Base-by-base conservation (phyloP, 2,113 vertebrate genomes). In the Hepsetus odoe region DNA sequence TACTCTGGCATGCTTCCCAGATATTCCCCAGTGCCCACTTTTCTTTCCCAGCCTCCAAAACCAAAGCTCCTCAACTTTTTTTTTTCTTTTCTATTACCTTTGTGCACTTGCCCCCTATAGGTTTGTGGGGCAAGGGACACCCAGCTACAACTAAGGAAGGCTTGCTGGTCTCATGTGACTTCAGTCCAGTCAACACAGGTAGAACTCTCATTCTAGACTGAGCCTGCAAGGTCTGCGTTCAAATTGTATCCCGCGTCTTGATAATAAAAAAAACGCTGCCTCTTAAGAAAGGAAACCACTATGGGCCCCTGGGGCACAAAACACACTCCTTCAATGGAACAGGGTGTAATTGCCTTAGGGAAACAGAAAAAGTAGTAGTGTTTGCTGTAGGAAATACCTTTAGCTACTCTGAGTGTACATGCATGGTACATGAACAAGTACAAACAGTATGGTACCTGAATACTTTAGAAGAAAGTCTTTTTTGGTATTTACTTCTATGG, bases 181-280 rank as follows among this genome's bases (percentile, higher is more conserved):
- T 46, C 38, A n/a, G 55, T 73, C n/a, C 24, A 38, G 38, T 74
- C 72, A 22, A 42, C 28, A 10, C 24, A 59, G 56, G 30, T 32
- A 38, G 26, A 30, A 28, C 44, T 7, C 73, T 16, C 3, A 12
- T 46, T 76, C 61, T 14, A 66, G 42, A 73, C n/a, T 73, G 71
- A 61, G 49, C 73, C 59, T 51, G 59, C 73, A 53, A 76, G 46
- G n/a, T 33, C 61, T 38, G 2, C n/a, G 73, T 53, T 51, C 73
- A 66, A 46, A 53, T 38, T 38, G 59, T 65, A 64, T 65, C 44
- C 73, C 32, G 44, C 32, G 33, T 26, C 13, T 1, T 38, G 61
- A 55, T 66, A 62, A 75, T 75, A 76, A 76, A 73, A 76, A 73
- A 64, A 49, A 33, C 32, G 7, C 6, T 20, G 46, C 61, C 33